Conservation (phyloP, 2,113 vertebrate genomes). For the Hylia prasina region DNA sequence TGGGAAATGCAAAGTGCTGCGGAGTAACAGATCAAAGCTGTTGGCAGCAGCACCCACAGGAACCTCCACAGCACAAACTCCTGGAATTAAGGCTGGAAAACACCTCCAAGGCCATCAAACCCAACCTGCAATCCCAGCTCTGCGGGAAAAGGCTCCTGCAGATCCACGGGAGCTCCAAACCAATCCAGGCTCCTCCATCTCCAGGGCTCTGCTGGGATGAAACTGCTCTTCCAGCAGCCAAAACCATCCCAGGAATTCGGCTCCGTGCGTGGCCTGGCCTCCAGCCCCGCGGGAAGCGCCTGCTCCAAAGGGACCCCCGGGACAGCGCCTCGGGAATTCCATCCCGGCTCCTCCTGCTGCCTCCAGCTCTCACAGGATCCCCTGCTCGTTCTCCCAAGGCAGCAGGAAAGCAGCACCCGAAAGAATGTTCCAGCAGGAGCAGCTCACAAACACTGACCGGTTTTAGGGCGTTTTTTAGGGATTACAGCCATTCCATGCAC, state of each 20-base stretch:
- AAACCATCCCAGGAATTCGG: neutral
- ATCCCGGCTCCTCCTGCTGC: no score
- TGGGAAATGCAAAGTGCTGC: neutral
- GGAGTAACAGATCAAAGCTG: neutral
- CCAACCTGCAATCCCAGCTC: neutral
- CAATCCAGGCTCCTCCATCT: no score
- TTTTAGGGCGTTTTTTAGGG: neutral
- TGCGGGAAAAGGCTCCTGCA: neutral
- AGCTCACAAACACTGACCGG: neutral
- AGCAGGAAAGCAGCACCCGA: neutral
- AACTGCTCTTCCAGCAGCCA: neutral
- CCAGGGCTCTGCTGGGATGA: neutral
- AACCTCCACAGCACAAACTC: neutral
- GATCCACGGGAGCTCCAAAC: rapidly evolving
- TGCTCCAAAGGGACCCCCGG: neutral
- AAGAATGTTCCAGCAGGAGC: neutral
- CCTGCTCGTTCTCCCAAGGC: neutral
- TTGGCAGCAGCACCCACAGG: neutral
- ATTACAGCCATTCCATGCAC: neutral
- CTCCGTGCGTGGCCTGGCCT: neutral
- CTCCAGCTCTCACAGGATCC: no score
- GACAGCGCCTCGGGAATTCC: neutral
- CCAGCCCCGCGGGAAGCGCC: neutral
- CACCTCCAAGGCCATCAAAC: neutral
- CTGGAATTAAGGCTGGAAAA: neutral